Percentiles rank a stretch among this genome's conserved stretches.
Conservation (phyloP, 2,888 invertebrate species). For the Drosophila demipolita region DNA sequence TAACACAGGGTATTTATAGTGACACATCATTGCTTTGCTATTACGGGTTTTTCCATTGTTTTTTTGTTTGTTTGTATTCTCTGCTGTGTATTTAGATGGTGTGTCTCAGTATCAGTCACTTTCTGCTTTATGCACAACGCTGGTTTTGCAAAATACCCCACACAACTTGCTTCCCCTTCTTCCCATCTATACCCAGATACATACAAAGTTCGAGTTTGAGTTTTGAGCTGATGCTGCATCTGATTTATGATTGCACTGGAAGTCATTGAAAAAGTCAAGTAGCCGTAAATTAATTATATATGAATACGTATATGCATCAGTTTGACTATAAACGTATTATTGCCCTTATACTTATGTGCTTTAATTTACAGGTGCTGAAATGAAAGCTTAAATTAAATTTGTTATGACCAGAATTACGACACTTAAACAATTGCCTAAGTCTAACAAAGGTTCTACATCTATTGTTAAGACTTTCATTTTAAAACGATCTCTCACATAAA, state of each 20-base stretch:
- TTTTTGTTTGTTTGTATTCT: neutral
- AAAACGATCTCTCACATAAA: neutral
- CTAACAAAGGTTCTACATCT: neutral
- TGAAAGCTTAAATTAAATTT: neutral
- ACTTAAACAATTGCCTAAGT: neutral
- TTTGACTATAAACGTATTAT: slow-evolving; percentile 20
- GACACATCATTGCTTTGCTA: neutral
- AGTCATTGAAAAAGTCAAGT: slow-evolving; percentile 79
- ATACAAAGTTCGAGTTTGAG: slow-evolving; percentile 25
- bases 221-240: slow-evolving; percentile 33
- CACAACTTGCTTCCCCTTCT: neutral
- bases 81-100: slow-evolving; percentile 11
- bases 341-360: slow-evolving; percentile 13
- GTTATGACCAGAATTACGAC: neutral
- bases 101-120: slow-evolving; percentile 23
- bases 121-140: slow-evolving; percentile 27
- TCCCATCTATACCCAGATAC: neutral
- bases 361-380: slow-evolving; percentile 37
- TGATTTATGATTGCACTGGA: slow-evolving; percentile 71
- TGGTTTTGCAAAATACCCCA: slow-evolving; percentile 5
- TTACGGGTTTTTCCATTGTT: neutral
- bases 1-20: neutral
- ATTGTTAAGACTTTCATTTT: neutral
- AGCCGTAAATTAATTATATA: slow-evolving; percentile 65
- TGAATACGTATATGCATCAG: slow-evolving; percentile 7